Conservation (phyloP, 2,113 vertebrate species). For the Drymodes brunneopygia region DNA sequence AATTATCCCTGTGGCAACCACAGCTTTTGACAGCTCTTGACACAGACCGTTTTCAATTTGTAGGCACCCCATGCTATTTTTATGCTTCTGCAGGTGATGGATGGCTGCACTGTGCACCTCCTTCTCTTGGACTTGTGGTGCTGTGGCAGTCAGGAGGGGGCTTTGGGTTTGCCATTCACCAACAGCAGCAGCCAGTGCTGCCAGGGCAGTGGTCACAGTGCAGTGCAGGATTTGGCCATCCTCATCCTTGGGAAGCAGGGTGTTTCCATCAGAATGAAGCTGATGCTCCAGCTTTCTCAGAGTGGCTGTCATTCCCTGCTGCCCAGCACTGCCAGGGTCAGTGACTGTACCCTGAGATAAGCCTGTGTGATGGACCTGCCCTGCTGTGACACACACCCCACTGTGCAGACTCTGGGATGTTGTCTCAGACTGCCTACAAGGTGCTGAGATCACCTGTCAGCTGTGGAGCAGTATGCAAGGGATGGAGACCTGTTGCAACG, state of each 20-base stretch:
- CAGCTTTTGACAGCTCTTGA: slow-evolving; percentile 49
- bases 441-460: fast-evolving
- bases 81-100: background rate
- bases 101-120: background rate
- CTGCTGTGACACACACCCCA: background rate
- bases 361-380: background rate
- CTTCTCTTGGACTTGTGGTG: background rate
- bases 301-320: background rate
- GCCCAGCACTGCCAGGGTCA: fast-evolving
- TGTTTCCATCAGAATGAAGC: background rate
- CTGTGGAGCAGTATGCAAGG: background rate
- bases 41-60: background rate
- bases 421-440: background rate
- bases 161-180: background rate
- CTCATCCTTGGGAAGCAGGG: background rate
- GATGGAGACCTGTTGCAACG: background rate
- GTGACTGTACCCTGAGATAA: background rate
- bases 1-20: slow-evolving; percentile 61
- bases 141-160: background rate
- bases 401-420: fast-evolving
- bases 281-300: background rate
- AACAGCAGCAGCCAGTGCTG: fast-evolving
- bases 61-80: slow-evolving; percentile 1
- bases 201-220: fast-evolving
- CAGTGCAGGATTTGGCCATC: fast-evolving